Evolutionary conservation across 1,140 invertebrate species (phyloP).

Genomic region (Pachypsylla venusta): DNA sequence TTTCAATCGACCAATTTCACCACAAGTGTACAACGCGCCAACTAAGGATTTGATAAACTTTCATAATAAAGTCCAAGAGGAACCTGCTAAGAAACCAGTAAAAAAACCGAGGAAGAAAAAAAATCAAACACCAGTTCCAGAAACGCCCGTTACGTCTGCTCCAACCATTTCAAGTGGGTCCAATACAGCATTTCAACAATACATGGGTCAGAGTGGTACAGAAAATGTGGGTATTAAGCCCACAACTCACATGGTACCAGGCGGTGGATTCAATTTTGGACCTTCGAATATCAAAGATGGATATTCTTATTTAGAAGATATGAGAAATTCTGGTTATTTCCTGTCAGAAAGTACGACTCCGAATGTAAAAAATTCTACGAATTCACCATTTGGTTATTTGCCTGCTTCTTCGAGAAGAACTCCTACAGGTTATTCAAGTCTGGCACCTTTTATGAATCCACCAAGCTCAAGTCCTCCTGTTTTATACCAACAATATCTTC

Average conservation of each 20-base stretch:
- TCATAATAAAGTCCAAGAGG: neutral
- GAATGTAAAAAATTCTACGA: neutral
- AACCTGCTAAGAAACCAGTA: slow-evolving; percentile 9
- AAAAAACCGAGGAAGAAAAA: slow-evolving; percentile 25
- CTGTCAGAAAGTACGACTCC: slow-evolving; percentile 34
- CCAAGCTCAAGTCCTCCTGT: slow-evolving; percentile 35
- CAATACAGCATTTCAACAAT: slow-evolving; percentile 34
- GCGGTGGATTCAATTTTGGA: slow-evolving; percentile 53
- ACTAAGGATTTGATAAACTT: slow-evolving; percentile 1
- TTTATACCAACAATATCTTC: slow-evolving; percentile 51
- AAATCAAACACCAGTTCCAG: slow-evolving; percentile 20
- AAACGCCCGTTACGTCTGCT: slow-evolving; percentile 9
- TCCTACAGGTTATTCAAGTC: slow-evolving; percentile 33
- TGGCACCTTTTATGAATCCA: slow-evolving; percentile 25
- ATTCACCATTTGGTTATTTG: slow-evolving; percentile 32
- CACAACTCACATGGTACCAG: slow-evolving; percentile 44
- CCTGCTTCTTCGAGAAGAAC: slow-evolving; percentile 35
- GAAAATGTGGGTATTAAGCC: slow-evolving; percentile 33
- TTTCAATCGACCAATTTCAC: neutral
- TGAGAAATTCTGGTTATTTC: slow-evolving; percentile 22
- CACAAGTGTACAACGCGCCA: neutral
- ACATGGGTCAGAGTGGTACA: slow-evolving; percentile 34
- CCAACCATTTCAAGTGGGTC: slow-evolving; percentile 21
- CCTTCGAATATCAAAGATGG: slow-evolving; percentile 38
- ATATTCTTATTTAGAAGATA: slow-evolving; percentile 43